Base-by-base conservation (phyloP, 2,113 vertebrate genomes). In the Tiliqua scincoides region DNA sequence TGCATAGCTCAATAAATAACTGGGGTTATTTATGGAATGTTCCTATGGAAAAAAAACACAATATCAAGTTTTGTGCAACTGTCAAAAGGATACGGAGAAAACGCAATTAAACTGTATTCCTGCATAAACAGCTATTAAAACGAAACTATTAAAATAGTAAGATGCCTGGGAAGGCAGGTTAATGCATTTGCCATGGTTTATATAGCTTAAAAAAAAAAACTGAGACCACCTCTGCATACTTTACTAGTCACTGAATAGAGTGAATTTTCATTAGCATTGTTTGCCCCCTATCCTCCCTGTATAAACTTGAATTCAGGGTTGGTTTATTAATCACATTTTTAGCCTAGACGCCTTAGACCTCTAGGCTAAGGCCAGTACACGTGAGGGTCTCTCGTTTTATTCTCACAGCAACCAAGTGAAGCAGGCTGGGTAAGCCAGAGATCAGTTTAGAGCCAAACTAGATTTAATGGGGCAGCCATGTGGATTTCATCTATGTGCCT, bases 151-250 rank as follows among this genome's bases (percentile, higher is more conserved):
- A 90, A 90, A 92, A 90, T 77, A 96, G 93, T 89, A 92, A 95
- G 89, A 91, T 93, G 30, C 74, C 86, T 95, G 93, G 90, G 87
- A 94, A 94, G 92, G 90, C 90, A 95, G 93, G 91, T 95, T 94
- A 96, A 95, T 93, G 87, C 90, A 87, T 93, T 94, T 96, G 94
- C 93, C 89, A 94, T 87, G 87, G 92, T 96, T 96, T 97, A 94
- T 95, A 96, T 95, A 96, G 96, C 92, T 96, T 96, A 57, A 74
- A 84, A 17, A 11, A 30, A 79, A 30, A 32, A 43, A 27, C 95
- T 93, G 93, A 92, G 27, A 95, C 87, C 63, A 88, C 78, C 92
- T 93, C 80, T 90, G 75, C 92, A 93, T 70, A 71, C 61, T 21
- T 93, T 94, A 88, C 87, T 79, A 83, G 79, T n/a, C 67, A 79